Conservation (phyloP, 1,140 invertebrate genomes). For the Heliconius nattereri region DNA sequence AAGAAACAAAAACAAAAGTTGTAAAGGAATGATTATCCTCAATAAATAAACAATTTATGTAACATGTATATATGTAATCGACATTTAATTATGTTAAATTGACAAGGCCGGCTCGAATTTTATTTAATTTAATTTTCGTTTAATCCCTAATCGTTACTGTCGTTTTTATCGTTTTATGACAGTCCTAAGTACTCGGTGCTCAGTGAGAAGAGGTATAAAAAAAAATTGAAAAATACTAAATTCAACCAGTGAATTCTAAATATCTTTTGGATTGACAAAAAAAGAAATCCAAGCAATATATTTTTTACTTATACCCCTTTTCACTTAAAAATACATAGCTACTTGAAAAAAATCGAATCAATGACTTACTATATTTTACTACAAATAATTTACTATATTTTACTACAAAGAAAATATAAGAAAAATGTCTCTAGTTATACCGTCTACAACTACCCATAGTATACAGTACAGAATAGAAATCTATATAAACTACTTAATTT, state of each 20-base stretch:
- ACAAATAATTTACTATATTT: neutral
- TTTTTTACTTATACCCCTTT: neutral
- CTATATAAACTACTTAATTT: neutral
- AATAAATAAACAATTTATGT: too few species aligned
- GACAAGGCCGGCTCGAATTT: slow-evolving; percentile 13
- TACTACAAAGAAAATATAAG: neutral
- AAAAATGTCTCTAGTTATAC: neutral
- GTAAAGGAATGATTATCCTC: too few species aligned
- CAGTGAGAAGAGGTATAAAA: neutral
- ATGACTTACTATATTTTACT: neutral
- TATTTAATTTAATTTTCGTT: neutral
- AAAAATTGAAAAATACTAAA: too few species aligned
- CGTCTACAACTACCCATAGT: neutral
- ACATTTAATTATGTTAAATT: neutral
- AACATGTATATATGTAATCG: neutral
- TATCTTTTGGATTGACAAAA: too few species aligned
- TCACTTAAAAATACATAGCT: neutral
- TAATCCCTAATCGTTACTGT: neutral
- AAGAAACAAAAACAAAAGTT: too few species aligned
- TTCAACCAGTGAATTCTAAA: too few species aligned
- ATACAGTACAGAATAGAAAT: neutral
- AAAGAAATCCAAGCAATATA: too few species aligned
- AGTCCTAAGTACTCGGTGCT: neutral
- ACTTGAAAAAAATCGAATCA: neutral
- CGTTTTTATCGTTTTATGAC: neutral